phyloP scores from a whole-genome alignment of 2,113 vertebrate genomes.

The Cavia porcellus region DNA sequence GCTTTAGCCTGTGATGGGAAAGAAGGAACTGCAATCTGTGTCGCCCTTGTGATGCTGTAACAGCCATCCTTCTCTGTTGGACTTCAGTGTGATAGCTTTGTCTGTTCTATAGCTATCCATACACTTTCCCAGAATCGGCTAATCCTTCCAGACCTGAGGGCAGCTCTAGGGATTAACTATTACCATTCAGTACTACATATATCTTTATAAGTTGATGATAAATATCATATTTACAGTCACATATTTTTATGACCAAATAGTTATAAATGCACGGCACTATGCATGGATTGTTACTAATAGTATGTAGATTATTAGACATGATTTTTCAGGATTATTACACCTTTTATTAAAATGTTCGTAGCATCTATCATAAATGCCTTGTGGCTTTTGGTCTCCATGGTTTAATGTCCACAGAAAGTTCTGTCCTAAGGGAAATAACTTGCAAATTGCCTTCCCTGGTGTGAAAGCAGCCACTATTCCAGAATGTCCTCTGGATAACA shows the following conservation, averaged over 20 bases:
- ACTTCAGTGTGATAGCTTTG: conserved; percentile 52
- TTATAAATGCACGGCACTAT: conserved; percentile 72
- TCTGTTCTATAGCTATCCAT: conserved; percentile 72
- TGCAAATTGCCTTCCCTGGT: not conserved
- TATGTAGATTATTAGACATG: conserved; percentile 70
- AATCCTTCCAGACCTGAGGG: conserved; percentile 41
- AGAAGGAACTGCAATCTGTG: not conserved
- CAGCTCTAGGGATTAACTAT: conserved; percentile 69
- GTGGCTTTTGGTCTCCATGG: conserved; percentile 18
- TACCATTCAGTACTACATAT: conserved; percentile 62
- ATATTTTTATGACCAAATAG: conserved; percentile 76
- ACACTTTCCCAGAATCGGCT: conserved; percentile 58
- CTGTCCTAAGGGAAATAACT: not conserved
- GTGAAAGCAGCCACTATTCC: not conserved
- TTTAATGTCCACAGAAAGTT: conserved; percentile 56
- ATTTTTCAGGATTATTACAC: conserved; percentile 75
- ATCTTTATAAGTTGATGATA: conserved; percentile 78
- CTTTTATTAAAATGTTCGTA: conserved; percentile 72
- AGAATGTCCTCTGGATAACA: conserved; percentile 33
- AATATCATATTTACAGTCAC: conserved; percentile 66
- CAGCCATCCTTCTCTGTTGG: conserved; percentile 79
- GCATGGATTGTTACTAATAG: conserved; percentile 77
- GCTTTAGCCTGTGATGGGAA: conserved; percentile 34
- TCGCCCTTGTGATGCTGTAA: conserved; percentile 30
- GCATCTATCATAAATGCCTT: conserved; percentile 62